Conservation (phyloP, 2,797 vertebrate species). For the Catostomus latipinnis region DNA sequence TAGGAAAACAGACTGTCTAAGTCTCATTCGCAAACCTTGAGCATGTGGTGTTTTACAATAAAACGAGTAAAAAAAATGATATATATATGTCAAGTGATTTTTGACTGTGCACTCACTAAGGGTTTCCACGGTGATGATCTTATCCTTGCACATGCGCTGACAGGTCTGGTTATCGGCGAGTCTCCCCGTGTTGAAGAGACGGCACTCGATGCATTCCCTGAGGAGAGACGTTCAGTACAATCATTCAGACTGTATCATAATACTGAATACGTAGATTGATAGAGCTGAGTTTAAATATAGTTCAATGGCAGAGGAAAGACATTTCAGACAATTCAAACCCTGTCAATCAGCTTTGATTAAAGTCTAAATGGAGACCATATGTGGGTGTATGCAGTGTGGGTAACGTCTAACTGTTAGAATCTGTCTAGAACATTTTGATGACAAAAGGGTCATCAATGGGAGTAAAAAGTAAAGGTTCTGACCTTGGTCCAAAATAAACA, state of each 20-base stretch:
- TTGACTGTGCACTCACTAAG: slow-evolving; percentile 80
- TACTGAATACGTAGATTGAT: not conserved
- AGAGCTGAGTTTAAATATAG: not conserved
- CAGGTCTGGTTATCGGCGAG: slow-evolving; percentile 94
- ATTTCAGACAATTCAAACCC: not conserved
- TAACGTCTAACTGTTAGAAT: not conserved
- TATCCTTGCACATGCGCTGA: slow-evolving; percentile 83
- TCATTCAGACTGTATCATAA: not conserved
- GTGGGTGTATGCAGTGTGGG: not conserved
- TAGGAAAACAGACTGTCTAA: not conserved
- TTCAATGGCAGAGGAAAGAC: not conserved
- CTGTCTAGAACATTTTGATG: no score
- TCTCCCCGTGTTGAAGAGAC: slow-evolving; percentile 86
- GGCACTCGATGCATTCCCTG: slow-evolving; percentile 96
- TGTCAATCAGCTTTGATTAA: not conserved
- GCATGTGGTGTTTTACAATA: no score
- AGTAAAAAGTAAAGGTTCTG: no score
- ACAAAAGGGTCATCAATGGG: no score
- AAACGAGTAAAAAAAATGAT: no score
- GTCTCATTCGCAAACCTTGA: no score
- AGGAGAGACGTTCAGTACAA: slow-evolving; percentile 28
- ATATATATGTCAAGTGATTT: not conserved
- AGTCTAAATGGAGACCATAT: slow-evolving; percentile 8
- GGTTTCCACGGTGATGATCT: slow-evolving; percentile 88
- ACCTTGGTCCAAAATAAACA: no score